Percentiles rank a stretch among this genome's conserved stretches.
These are phyloP conservation scores for Romanogobio albipinnatus DNA, from an alignment of 2,113 vertebrate species.

Conservation along the genomic window DNA sequence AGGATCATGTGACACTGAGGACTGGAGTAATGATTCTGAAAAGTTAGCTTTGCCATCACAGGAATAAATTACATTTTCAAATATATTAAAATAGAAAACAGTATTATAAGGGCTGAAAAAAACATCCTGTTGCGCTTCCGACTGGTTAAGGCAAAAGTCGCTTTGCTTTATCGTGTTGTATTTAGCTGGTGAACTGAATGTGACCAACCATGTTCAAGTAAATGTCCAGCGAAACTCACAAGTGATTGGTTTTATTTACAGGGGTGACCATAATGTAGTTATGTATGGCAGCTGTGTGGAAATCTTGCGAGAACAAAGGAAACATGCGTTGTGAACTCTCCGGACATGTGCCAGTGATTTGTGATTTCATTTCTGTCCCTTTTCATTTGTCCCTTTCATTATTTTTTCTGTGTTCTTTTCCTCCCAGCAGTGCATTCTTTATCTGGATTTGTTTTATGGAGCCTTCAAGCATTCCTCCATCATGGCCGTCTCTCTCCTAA, in stretches of 20 bases:
- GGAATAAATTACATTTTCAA: too few species aligned
- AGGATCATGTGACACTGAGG: background rate
- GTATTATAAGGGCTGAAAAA: background rate
- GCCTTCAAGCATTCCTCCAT: constrained; percentile 72
- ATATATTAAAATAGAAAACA: background rate
- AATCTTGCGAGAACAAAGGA: background rate
- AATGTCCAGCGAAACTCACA: background rate
- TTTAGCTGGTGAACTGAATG: background rate
- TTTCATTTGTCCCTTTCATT: constrained; percentile 61
- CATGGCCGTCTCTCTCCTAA: constrained; percentile 69
- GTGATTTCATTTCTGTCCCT: constrained; percentile 60
- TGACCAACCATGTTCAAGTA: background rate
- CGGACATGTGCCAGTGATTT: constrained; percentile 44
- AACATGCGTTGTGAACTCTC: constrained; percentile 11
- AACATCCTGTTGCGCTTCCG: background rate
- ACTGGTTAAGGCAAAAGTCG: background rate
- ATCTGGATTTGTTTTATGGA: constrained; percentile 73
- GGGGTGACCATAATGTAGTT: background rate
- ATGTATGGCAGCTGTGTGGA: background rate
- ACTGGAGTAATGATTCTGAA: background rate
- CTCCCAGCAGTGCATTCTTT: constrained; percentile 57
- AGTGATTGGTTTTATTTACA: constrained; percentile 5
- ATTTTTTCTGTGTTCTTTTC: constrained; percentile 37
- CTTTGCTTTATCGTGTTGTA: background rate
- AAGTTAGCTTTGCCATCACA: too few species aligned